A percentile compares a stretch with the other conserved stretches of the same genome.
Evolutionary conservation across 1,140 invertebrate species (phyloP).

Genomic region (Paracyclopina nana): DNA sequence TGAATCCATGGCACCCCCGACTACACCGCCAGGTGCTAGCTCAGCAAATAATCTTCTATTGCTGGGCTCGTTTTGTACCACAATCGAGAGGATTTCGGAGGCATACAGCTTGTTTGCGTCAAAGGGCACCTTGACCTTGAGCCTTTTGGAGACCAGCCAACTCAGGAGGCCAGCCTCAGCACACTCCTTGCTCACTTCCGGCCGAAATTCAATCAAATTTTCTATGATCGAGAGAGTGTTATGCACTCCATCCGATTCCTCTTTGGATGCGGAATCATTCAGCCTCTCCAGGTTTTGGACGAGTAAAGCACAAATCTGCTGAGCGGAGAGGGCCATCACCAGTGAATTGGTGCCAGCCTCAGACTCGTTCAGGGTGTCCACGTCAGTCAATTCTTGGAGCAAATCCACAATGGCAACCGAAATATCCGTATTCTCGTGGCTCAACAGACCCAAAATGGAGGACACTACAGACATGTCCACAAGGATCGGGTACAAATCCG

Average conservation of each 20-base stretch:
- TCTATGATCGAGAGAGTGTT: slow-evolving; percentile 79
- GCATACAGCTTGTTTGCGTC: slow-evolving; percentile 90
- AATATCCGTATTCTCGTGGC: slow-evolving; percentile 92
- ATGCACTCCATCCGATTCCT: slow-evolving; percentile 89
- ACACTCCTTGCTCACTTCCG: slow-evolving; percentile 58
- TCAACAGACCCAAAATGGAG: slow-evolving; percentile 71
- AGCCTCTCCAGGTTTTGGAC: slow-evolving; percentile 81
- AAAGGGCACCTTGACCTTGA: slow-evolving; percentile 68
- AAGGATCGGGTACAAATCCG: slow-evolving; percentile 77
- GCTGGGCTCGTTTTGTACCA: slow-evolving; percentile 70
- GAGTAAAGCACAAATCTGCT: slow-evolving; percentile 11
- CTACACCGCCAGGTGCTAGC: no score
- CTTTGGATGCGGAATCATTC: slow-evolving; percentile 78
- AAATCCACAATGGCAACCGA: slow-evolving; percentile 58
- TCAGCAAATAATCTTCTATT: slow-evolving; percentile 29
- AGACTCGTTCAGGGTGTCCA: slow-evolving; percentile 74
- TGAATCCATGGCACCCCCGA: slow-evolving; percentile 7
- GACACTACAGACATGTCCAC: slow-evolving; percentile 72
- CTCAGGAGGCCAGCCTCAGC: slow-evolving; percentile 52
- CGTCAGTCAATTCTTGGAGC: slow-evolving; percentile 77
- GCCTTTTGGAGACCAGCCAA: slow-evolving; percentile 66
- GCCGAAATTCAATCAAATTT: slow-evolving; percentile 74
- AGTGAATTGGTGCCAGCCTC: slow-evolving; percentile 31
- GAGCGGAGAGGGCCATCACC: slow-evolving; percentile 28
- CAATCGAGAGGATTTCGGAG: slow-evolving; percentile 85